Evolutionary conservation across 2,888 invertebrate species (phyloP).

Genomic region (Chelonus formosanus): DNA sequence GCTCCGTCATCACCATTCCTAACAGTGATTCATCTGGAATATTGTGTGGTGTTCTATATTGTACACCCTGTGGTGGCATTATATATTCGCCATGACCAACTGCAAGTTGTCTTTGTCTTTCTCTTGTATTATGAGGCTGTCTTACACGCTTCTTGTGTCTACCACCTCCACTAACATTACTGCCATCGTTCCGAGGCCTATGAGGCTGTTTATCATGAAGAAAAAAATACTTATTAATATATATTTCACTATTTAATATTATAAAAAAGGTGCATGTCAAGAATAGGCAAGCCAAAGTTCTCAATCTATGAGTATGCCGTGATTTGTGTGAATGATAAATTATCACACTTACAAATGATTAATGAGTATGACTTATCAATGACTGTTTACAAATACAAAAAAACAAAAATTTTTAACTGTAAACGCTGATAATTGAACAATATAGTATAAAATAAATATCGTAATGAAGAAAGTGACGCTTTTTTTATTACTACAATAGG

Average conservation of each 20-base stretch:
- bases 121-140: conserved; percentile 87
- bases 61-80: conserved; percentile 73
- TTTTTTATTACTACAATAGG: too few species aligned
- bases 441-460: too few species aligned
- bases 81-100: conserved; percentile 88
- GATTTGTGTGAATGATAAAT: neutral
- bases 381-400: neutral
- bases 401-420: conserved; percentile 7
- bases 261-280: conserved; percentile 36
- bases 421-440: neutral
- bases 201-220: conserved; percentile 66
- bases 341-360: conserved; percentile 16
- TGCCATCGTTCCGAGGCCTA: conserved; percentile 69
- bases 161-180: conserved; percentile 69
- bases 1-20: conserved; percentile 70
- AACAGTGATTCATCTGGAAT: conserved; percentile 65
- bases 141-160: conserved; percentile 82
- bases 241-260: neutral
- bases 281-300: conserved; percentile 44
- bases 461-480: too few species aligned
- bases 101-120: conserved; percentile 84
- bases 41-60: conserved; percentile 70
- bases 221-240: conserved; percentile 6
- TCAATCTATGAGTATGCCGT: conserved; percentile 34
- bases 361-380: neutral